Evolutionary conservation across 1,140 invertebrate genomes (phyloP).

Genomic region (Oryctes rhinoceros): DNA sequence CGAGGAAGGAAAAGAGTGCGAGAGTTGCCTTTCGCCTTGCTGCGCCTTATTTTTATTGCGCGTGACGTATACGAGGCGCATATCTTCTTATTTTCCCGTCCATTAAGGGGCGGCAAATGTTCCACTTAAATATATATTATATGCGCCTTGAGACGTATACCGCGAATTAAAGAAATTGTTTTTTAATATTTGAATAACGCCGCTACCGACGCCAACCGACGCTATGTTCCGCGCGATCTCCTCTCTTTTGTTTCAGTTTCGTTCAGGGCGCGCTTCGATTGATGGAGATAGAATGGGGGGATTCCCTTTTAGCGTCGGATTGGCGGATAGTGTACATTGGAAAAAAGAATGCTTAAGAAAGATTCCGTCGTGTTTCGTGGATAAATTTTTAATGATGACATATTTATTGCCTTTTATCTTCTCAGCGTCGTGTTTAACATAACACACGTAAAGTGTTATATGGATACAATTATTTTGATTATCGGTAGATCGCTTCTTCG

Average conservation of each 20-base stretch:
- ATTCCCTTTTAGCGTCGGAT: background rate
- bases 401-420: too few relatives aligned
- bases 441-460: too few relatives aligned
- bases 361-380: too few relatives aligned
- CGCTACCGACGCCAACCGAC: background rate
- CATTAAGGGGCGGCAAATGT: constrained; percentile 35
- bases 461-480: too few relatives aligned
- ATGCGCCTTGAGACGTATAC: constrained; percentile 32
- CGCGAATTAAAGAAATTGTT: constrained; percentile 37
- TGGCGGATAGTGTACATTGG: background rate
- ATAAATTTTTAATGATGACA: too few relatives aligned
- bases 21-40: background rate
- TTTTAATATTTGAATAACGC: constrained; percentile 35
- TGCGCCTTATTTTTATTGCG: constrained; percentile 30
- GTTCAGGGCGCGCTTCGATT: constrained; percentile 1
- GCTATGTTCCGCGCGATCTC: background rate
- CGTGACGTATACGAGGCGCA: constrained; percentile 31
- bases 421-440: too few relatives aligned
- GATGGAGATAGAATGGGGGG: constrained; percentile 11
- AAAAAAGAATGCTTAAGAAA: background rate
- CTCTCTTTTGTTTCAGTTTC: constrained; percentile 21
- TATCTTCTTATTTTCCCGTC: constrained; percentile 36
- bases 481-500: too few relatives aligned
- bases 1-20: background rate
- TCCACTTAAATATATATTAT: constrained; percentile 37